These are phyloP conservation scores for Perca fluviatilis DNA, from an alignment of 2,113 vertebrate genomes.

Conservation along the genomic window DNA sequence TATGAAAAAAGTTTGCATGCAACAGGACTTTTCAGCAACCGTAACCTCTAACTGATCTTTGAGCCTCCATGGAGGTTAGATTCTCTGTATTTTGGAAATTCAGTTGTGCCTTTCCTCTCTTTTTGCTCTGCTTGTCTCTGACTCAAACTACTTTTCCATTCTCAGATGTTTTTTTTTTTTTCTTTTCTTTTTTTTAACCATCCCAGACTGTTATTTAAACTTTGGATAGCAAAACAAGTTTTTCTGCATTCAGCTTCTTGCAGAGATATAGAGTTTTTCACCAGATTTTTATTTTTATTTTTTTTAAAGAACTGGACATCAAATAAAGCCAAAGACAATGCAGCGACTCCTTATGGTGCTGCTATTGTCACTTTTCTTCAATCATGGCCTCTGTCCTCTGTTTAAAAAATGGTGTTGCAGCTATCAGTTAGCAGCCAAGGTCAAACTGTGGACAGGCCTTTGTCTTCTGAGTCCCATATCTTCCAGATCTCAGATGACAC, in stretches of 20 bases:
- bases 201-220: not conserved
- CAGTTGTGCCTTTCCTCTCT: not conserved
- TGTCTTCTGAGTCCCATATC: constrained; percentile 9
- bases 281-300: not conserved
- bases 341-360: not conserved
- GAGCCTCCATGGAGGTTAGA: not conserved
- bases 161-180: not conserved
- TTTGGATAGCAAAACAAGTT: too few species aligned
- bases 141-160: not conserved
- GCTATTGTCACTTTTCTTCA: not conserved
- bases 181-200: not conserved
- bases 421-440: constrained; percentile 44
- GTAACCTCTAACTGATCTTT: constrained; percentile 47
- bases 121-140: not conserved
- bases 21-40: not conserved
- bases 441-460: constrained; percentile 14
- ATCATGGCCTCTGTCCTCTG: constrained; percentile 10
- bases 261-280: not conserved
- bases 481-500: constrained; percentile 4
- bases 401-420: not conserved
- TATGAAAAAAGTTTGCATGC: not conserved
- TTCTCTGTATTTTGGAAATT: not conserved
- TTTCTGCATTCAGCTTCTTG: not conserved
- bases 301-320: not conserved
- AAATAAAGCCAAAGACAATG: constrained; percentile 15